Conservation (phyloP, 2,797 vertebrate genomes). For the Ciconia nigra region DNA sequence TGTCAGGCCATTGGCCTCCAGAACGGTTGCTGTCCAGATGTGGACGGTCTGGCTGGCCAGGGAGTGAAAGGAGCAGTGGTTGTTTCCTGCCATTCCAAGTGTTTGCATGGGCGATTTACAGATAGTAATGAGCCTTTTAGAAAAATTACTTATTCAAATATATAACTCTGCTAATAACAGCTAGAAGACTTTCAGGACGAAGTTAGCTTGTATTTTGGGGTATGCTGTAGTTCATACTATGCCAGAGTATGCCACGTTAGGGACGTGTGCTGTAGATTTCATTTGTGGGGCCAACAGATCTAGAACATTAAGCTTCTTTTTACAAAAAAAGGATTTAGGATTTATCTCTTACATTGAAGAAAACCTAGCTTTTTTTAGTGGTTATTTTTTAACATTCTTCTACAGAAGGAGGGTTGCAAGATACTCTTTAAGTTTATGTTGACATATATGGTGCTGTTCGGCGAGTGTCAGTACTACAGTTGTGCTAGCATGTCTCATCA, state of each 20-base stretch:
- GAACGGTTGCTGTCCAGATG: too few species aligned
- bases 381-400: background rate
- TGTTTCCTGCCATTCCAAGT: background rate
- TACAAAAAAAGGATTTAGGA: background rate
- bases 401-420: background rate
- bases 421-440: background rate
- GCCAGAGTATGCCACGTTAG: too few species aligned
- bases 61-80: background rate
- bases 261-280: background rate
- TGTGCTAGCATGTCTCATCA: rapidly evolving
- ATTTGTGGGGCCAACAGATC: background rate
- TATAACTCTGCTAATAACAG: background rate
- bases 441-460: rapidly evolving
- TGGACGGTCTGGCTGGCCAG: background rate
- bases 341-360: background rate
- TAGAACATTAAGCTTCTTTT: background rate
- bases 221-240: rapidly evolving
- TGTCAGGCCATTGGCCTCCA: background rate
- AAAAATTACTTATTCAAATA: background rate
- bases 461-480: background rate
- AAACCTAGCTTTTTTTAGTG: background rate
- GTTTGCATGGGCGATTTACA: background rate
- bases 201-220: background rate
- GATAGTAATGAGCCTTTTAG: background rate
- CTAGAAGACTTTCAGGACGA: background rate